Conservation (phyloP, 2,888 invertebrate species). For the Crematogaster levior region DNA sequence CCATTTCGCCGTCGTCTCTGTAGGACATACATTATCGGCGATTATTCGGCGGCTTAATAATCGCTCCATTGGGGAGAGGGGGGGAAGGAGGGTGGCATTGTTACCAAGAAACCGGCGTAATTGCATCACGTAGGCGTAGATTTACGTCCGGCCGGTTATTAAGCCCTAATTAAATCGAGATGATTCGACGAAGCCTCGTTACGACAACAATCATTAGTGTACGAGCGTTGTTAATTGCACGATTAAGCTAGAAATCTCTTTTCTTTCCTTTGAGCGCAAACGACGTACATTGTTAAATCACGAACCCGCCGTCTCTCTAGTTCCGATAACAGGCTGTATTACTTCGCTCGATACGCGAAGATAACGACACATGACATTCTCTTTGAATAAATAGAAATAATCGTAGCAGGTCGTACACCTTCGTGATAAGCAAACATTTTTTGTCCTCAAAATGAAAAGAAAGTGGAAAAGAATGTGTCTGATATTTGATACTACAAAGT, state of each 20-base stretch:
- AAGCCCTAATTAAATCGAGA: slow-evolving; percentile 44
- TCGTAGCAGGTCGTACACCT: not conserved
- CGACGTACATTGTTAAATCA: not conserved
- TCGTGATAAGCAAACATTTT: not conserved
- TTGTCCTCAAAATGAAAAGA: not conserved
- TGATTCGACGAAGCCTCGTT: slow-evolving; percentile 37
- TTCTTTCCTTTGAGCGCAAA: not conserved
- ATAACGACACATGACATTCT: not conserved
- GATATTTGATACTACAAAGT: not conserved
- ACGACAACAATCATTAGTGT: slow-evolving; percentile 8
- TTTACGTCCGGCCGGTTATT: slow-evolving; percentile 39
- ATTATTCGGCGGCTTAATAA: slow-evolving; percentile 54
- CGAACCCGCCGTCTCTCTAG: not conserved
- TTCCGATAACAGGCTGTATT: not conserved
- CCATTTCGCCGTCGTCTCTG: slow-evolving; percentile 20
- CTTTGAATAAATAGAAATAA: slow-evolving; percentile 26
- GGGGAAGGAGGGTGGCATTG: not conserved
- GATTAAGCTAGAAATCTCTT: slow-evolving; percentile 24
- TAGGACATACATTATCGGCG: slow-evolving; percentile 41
- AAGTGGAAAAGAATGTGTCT: not conserved
- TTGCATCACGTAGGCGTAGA: slow-evolving; percentile 45
- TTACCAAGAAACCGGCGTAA: slow-evolving; percentile 32
- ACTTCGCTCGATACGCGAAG: not conserved
- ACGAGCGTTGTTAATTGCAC: slow-evolving; percentile 26
- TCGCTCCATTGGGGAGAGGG: not conserved